phyloP scores from a whole-genome alignment of 2,888 invertebrate species.

The Sphaerophoria taeniata region DNA sequence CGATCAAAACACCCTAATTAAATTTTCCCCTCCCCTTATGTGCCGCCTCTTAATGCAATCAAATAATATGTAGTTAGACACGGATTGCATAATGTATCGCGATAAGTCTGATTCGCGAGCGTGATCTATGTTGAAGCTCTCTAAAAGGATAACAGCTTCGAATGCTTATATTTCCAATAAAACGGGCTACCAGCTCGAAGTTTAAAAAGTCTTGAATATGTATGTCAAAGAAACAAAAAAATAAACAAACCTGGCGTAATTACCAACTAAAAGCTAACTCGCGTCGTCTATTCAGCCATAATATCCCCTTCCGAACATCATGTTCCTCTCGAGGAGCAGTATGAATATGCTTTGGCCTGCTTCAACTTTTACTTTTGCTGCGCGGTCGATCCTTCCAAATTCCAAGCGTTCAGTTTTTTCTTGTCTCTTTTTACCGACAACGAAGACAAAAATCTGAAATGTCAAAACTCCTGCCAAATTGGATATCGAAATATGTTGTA shows the following conservation, averaged over 20 bases:
- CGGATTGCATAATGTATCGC: slow-evolving; percentile 47
- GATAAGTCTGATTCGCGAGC: slow-evolving; percentile 35
- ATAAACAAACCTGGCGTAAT: slow-evolving; percentile 37
- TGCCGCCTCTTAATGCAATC: slow-evolving; percentile 1
- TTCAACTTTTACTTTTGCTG: slow-evolving; percentile 56
- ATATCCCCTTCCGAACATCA: slow-evolving; percentile 27
- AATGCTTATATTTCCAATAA: slow-evolving; percentile 6
- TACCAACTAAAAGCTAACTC: background rate
- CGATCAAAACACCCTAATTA: slow-evolving; percentile 52
- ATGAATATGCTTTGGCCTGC: slow-evolving; percentile 12
- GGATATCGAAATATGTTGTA: slow-evolving; percentile 14
- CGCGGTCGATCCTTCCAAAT: background rate
- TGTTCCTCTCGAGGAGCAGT: slow-evolving; percentile 1
- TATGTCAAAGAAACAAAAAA: too few relatives aligned
- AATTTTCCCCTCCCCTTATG: background rate
- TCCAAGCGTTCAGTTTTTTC: slow-evolving; percentile 11
- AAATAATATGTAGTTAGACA: slow-evolving; percentile 40
- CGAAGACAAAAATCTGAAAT: background rate
- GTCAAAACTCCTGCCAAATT: background rate
- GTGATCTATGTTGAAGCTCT: slow-evolving; percentile 61
- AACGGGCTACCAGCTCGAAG: slow-evolving; percentile 21
- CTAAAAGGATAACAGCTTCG: slow-evolving; percentile 67
- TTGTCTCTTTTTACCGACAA: background rate
- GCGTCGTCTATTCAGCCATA: slow-evolving; percentile 4
- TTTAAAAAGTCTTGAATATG: slow-evolving; percentile 32